Base-by-base conservation (phyloP, 2,888 invertebrate genomes). In the Alloplasta piceator region DNA sequence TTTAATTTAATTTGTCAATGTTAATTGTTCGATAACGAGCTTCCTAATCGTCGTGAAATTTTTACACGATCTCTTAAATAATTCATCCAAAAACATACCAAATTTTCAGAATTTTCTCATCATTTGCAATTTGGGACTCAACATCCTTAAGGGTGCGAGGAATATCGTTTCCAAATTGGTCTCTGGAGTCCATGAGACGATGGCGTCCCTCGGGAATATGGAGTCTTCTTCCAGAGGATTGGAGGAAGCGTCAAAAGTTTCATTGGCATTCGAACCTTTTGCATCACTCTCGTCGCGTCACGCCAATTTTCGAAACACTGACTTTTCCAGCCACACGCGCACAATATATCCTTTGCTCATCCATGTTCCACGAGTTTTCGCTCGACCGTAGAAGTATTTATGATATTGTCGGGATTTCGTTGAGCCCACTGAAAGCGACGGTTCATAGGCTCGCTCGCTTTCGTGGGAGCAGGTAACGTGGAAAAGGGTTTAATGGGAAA, bases 401-500 rank as follows among this genome's bases (percentile, higher is more conserved):
- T 83, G 87, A 85, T 83, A 14, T 64, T 5, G n/a, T 10, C n/a
- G n/a, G n/a, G 5, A 52, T 58, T 58, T 64, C 38, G 46, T 38
- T 26, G 66, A 71, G 41, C 64, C 60, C 67, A 58, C 46, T 39
- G 52, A 48, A 46, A 14, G 38, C 58, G 9, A 55, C 46, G 39
- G 58, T n/a, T 72, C 38, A 48, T 43, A 68, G 52, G 36, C 70
- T 64, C n/a, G 14, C 9, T 58, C 36, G 52, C 50, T 48, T 56
- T 36, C n/a, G 12, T 43, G 46, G 39, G 10, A n/a, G 26, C 81
- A 78, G 81, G 81, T 82, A 82, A 43, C 82, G 77, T 7, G 83
- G 67, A 26, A 85, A 89, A 86, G 89, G 89, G 86, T 88, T 86
- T 85, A 86, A 70, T 78, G 12, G 26, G 78, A 83, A 86, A 86